phyloP scores from a whole-genome alignment of 2,888 invertebrate species.

The Phlogophora meticulosa region DNA sequence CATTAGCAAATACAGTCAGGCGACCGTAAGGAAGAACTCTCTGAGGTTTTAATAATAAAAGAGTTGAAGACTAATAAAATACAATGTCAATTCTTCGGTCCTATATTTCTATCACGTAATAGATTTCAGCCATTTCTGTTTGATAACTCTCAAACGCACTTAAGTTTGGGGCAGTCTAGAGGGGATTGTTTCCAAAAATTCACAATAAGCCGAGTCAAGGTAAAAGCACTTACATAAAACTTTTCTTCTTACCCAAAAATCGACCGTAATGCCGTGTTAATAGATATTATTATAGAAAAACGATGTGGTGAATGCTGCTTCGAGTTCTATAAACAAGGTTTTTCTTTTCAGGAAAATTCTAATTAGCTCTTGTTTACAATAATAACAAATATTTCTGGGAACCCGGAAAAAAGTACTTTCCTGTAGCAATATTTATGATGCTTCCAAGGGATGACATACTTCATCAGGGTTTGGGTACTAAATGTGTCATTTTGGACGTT shows the following conservation, averaged over 20 bases:
- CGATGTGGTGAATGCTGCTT: constrained; percentile 34
- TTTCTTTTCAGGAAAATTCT: constrained; percentile 65
- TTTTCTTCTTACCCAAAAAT: constrained; percentile 27
- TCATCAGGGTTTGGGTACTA: constrained; percentile 3
- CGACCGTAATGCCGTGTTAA: constrained; percentile 4
- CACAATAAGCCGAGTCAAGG: constrained; percentile 39
- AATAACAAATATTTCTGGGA: constrained; percentile 65
- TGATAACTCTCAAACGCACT: constrained; percentile 47
- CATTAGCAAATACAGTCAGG: too few relatives aligned
- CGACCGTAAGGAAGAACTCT: not conserved
- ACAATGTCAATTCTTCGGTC: constrained; percentile 26
- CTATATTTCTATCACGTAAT: constrained; percentile 23
- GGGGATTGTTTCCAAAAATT: constrained; percentile 54
- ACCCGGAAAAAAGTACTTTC: too few relatives aligned
- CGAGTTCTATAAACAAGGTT: constrained; percentile 49
- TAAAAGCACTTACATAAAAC: constrained; percentile 38
- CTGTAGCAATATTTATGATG: constrained; percentile 23
- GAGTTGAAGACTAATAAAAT: not conserved
- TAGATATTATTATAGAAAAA: constrained; percentile 19
- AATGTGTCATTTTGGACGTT: constrained; percentile 14
- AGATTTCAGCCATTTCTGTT: constrained; percentile 42
- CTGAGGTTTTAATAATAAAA: not conserved
- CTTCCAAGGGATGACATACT: not conserved
- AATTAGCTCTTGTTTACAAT: constrained; percentile 73
- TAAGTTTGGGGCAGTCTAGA: constrained; percentile 31